Percentiles rank a stretch among this genome's conserved stretches.
These are phyloP conservation scores for Pheosia gnoma DNA, from an alignment of 2,888 invertebrate genomes.

Conservation along the genomic window DNA sequence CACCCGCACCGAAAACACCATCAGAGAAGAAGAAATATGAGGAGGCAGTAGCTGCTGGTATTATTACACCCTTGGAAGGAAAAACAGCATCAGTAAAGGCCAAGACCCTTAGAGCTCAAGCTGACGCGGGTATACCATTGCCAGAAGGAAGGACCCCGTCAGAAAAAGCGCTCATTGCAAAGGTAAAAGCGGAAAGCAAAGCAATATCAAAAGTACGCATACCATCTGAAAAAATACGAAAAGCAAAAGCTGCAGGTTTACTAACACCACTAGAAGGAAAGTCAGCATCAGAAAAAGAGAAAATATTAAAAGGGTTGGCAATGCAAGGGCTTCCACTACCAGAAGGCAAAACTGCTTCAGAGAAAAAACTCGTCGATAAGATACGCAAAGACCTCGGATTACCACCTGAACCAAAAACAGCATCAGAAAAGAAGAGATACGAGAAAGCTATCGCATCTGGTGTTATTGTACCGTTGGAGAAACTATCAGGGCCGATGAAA, in stretches of 20 bases:
- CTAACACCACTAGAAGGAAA: constrained; percentile 44
- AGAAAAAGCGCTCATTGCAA: constrained; percentile 33
- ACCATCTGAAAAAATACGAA: constrained; percentile 36
- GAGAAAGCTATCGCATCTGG: constrained; percentile 13
- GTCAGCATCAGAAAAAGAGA: constrained; percentile 37
- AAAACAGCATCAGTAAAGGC: constrained; percentile 37
- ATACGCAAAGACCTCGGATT: constrained; percentile 42
- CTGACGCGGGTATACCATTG: constrained; percentile 27
- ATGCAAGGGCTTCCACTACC: constrained; percentile 17
- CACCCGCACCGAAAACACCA: constrained; percentile 40
- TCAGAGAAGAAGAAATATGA: constrained; percentile 41
- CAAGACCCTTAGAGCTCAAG: constrained; percentile 32
- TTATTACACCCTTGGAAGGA: constrained; percentile 39
- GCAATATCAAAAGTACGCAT: constrained; percentile 10
- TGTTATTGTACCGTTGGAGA: constrained; percentile 11
- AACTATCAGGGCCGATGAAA: constrained; percentile 6
- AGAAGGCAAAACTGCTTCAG: constrained; percentile 14
- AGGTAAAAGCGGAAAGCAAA: constrained; percentile 23
- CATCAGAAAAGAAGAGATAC: constrained; percentile 24
- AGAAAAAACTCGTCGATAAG: constrained; percentile 39
- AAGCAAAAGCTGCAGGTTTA: constrained; percentile 42
- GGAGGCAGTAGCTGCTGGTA: constrained; percentile 37
- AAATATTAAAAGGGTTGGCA: constrained; percentile 27
- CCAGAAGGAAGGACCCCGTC: constrained; percentile 39
- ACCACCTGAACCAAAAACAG: constrained; percentile 42